These are phyloP conservation scores for Enteromius trimaculatus DNA, from an alignment of 2,797 vertebrate species.

Conservation along the genomic window DNA sequence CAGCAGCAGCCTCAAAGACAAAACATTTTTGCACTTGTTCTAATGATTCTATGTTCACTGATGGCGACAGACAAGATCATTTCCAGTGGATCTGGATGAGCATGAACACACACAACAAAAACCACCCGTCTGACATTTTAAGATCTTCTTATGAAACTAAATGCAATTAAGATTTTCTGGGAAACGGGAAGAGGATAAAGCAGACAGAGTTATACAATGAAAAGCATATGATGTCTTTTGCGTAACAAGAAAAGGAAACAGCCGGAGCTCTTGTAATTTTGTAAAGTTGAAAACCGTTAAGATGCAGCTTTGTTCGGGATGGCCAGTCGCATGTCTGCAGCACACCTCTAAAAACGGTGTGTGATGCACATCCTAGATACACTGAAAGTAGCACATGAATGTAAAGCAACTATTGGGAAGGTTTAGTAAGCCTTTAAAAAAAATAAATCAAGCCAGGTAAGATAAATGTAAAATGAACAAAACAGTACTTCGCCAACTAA, in stretches of 20 bases:
- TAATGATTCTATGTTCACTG: constrained; percentile 7
- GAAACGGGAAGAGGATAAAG: constrained; percentile 21
- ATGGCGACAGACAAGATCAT: constrained; percentile 28
- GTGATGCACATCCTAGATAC: background rate
- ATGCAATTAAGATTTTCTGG: constrained; percentile 36
- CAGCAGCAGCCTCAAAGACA: constrained; percentile 35
- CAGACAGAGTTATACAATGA: constrained; percentile 24
- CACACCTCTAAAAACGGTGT: constrained; percentile 12
- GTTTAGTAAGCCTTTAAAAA: constrained; percentile 18
- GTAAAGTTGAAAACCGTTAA: background rate
- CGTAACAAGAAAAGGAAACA: constrained; percentile 11
- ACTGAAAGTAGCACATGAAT: constrained; percentile 1
- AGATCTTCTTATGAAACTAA: constrained; percentile 43
- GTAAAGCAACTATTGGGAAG: constrained; percentile 6
- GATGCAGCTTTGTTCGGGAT: constrained; percentile 3
- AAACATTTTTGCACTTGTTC: background rate
- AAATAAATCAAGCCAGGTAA: constrained; percentile 25
- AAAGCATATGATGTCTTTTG: constrained; percentile 19
- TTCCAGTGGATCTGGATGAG: constrained; percentile 51
- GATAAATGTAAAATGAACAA: background rate
- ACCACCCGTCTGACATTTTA: constrained; percentile 50
- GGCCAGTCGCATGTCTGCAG: background rate
- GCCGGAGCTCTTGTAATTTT: constrained; percentile 17
- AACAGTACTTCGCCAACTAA: constrained; percentile 30
- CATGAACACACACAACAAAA: constrained; percentile 34